Evolutionary conservation across 1,140 invertebrate genomes (phyloP).

Genomic region (Pristionchus pacificus): DNA sequence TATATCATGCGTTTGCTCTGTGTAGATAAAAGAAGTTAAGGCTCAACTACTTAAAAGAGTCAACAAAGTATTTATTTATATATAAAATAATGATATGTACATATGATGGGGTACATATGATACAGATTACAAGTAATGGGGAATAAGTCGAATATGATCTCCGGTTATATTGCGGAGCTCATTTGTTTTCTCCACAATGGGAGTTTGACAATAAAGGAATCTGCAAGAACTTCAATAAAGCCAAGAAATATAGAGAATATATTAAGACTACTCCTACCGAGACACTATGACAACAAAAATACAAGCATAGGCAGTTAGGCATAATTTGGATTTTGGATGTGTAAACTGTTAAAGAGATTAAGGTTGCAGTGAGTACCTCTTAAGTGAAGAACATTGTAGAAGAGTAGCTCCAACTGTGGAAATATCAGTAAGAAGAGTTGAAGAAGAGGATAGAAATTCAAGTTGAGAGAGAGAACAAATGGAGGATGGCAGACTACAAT

Average conservation of each 20-base stretch:
- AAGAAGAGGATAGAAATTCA: neutral
- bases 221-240: no score
- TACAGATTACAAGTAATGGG: slow-evolving; percentile 10
- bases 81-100: no score
- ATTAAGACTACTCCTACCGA: neutral
- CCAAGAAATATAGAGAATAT: slow-evolving; percentile 8
- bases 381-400: neutral
- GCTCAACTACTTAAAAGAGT: no score
- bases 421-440: no score
- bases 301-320: slow-evolving; percentile 2
- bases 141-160: slow-evolving; percentile 9
- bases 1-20: no score
- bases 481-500: neutral
- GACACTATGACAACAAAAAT: neutral
- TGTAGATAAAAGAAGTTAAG: no score
- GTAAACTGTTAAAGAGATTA: slow-evolving; percentile 6
- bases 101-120: no score
- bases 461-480: neutral
- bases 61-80: no score
- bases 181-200: slow-evolving; percentile 15
- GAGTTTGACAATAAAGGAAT: slow-evolving; percentile 12
- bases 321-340: neutral
- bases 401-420: neutral
- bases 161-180: slow-evolving; percentile 2
- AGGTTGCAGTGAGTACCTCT: neutral